Evolutionary conservation across 35 echinoderm and acorn worm species (phyloP).

Genomic region (Diadema setosum): DNA sequence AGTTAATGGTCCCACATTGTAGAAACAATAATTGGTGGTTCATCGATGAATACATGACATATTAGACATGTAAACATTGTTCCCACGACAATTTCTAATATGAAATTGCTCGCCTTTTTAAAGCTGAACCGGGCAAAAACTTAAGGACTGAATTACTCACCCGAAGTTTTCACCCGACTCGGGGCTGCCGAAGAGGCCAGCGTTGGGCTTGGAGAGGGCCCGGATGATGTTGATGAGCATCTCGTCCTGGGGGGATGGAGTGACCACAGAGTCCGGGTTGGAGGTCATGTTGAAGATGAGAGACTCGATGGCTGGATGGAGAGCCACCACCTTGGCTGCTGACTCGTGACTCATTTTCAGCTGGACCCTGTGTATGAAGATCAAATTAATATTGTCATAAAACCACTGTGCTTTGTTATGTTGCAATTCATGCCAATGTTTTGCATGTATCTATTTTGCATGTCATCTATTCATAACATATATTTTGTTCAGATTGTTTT

Average conservation of each 20-base stretch:
- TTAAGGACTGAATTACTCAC: not conserved
- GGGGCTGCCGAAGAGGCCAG: slow-evolving; percentile 46
- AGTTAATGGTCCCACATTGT: no score
- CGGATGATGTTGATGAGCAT: slow-evolving; percentile 65
- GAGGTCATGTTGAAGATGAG: slow-evolving; percentile 79
- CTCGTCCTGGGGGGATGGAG: slow-evolving; percentile 49
- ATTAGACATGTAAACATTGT: no score
- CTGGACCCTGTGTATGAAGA: slow-evolving; percentile 84
- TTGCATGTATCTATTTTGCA: no score
- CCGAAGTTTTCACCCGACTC: not conserved
- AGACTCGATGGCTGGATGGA: slow-evolving; percentile 68
- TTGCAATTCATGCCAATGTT: no score
- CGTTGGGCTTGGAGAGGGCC: slow-evolving; percentile 43
- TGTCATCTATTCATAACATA: no score
- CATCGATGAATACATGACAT: not conserved
- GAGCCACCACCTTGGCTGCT: slow-evolving; percentile 80
- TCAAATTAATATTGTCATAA: no score
- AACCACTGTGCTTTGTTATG: no score
- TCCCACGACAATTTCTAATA: no score
- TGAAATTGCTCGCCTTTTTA: no score
- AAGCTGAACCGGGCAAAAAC: not conserved
- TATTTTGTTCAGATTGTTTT: no score
- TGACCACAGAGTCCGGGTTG: slow-evolving; percentile 60
- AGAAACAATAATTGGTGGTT: no score
- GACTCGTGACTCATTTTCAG: slow-evolving; percentile 60